Evolutionary conservation across 1,140 invertebrate species (phyloP).

Genomic region (Heliconius hermathena): DNA sequence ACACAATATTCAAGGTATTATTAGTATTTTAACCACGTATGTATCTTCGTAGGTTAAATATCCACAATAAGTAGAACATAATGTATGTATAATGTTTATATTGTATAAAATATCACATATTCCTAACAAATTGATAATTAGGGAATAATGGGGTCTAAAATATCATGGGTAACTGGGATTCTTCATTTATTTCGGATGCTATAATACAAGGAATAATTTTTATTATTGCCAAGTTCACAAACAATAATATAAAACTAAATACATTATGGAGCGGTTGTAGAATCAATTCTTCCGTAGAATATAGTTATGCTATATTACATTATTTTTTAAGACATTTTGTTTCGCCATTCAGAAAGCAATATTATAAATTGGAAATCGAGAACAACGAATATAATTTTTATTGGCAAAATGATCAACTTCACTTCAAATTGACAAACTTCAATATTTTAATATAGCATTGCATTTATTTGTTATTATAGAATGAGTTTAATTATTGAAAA

Average conservation of each 20-base stretch:
- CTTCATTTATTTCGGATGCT: no score
- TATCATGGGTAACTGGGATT: no score
- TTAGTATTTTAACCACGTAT: not conserved
- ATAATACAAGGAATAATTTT: no score
- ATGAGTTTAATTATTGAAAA: not conserved
- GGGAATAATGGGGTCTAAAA: no score
- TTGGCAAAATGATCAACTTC: not conserved
- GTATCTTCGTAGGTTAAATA: not conserved
- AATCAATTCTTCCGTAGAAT: no score
- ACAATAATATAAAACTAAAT: no score
- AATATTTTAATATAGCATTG: not conserved
- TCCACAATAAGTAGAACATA: not conserved
- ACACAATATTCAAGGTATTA: not conserved
- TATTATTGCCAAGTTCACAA: no score
- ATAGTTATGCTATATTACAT: no score
- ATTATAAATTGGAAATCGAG: no score
- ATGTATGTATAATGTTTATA: not conserved
- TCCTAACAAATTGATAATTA: not conserved
- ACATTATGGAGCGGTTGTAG: no score
- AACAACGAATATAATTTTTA: not conserved
- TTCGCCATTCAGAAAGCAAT: no score
- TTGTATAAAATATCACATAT: not conserved
- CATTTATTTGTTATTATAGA: not conserved
- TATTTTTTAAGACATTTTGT: no score
- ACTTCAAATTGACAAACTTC: not conserved